Conservation (phyloP, 2,113 vertebrate species). For the Rhinolophus ferrumequinum region DNA sequence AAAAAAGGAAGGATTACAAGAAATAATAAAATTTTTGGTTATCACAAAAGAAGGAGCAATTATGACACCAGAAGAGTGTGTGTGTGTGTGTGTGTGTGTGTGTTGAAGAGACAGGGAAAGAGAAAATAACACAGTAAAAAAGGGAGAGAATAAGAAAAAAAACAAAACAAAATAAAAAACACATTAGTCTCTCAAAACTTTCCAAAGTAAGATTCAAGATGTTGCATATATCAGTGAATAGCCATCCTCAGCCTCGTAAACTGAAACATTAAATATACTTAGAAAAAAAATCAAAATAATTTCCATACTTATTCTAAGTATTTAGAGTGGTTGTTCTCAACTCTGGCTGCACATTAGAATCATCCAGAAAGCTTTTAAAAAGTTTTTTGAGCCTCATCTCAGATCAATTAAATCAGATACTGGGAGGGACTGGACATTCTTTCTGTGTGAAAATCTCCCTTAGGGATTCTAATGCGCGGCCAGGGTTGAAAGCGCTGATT, state of each 20-base stretch:
- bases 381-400: slow-evolving; percentile 25
- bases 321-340: slow-evolving; percentile 52
- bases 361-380: slow-evolving; percentile 43
- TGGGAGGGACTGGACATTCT: slow-evolving; percentile 7
- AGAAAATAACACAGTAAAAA: background rate
- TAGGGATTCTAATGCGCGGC: slow-evolving; percentile 22
- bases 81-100: background rate
- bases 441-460: slow-evolving; percentile 52
- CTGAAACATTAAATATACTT: background rate
- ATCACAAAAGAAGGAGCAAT: background rate
- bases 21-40: background rate
- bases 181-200: background rate
- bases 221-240: background rate
- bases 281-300: slow-evolving; percentile 51
- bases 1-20: background rate
- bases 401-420: slow-evolving; percentile 68
- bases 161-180: background rate
- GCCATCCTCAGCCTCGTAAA: background rate
- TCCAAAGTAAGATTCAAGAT: slow-evolving; percentile 6
- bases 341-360: background rate
- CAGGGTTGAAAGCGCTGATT: background rate
- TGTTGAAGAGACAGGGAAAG: background rate
- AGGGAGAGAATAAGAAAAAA: background rate
- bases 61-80: background rate
- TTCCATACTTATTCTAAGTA: slow-evolving; percentile 1